Evolutionary conservation across 2,888 invertebrate genomes (phyloP).

Genomic region (Papilio demoleus): DNA sequence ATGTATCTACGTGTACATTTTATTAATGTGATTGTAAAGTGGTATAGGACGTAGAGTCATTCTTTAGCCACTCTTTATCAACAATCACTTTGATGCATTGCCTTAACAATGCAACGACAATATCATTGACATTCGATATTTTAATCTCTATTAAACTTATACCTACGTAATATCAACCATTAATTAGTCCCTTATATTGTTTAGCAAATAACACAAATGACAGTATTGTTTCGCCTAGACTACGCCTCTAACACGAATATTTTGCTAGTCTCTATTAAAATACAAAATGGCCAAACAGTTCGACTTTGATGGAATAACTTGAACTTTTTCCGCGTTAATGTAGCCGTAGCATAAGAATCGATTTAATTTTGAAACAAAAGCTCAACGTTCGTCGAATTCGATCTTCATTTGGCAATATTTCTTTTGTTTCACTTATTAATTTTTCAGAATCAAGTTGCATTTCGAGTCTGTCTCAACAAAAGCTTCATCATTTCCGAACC

Average conservation of each 20-base stretch:
- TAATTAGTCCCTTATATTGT: background rate
- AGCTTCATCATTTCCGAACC: constrained; percentile 55
- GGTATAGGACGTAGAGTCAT: constrained; percentile 16
- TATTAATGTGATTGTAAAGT: constrained; percentile 10
- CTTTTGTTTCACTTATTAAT: constrained; percentile 9
- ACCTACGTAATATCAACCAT: constrained; percentile 1
- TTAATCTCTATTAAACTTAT: background rate
- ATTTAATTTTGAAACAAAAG: constrained; percentile 14
- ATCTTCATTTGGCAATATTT: constrained; percentile 2
- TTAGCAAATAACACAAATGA: background rate
- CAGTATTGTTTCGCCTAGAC: no score
- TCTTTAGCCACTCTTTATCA: constrained; percentile 1
- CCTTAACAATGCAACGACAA: background rate
- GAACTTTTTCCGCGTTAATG: no score
- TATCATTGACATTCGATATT: constrained; percentile 5
- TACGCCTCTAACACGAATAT: no score
- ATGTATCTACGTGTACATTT: constrained; percentile 7
- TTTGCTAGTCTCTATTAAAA: no score
- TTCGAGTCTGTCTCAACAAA: constrained; percentile 48
- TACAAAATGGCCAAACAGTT: no score
- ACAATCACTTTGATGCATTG: constrained; percentile 15
- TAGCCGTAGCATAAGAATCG: no score
- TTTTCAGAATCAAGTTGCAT: constrained; percentile 32
- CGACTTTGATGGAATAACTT: no score
- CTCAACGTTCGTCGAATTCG: constrained; percentile 3